Base-by-base conservation (phyloP, 2,888 invertebrate species). In the Crepidodera aurea region DNA sequence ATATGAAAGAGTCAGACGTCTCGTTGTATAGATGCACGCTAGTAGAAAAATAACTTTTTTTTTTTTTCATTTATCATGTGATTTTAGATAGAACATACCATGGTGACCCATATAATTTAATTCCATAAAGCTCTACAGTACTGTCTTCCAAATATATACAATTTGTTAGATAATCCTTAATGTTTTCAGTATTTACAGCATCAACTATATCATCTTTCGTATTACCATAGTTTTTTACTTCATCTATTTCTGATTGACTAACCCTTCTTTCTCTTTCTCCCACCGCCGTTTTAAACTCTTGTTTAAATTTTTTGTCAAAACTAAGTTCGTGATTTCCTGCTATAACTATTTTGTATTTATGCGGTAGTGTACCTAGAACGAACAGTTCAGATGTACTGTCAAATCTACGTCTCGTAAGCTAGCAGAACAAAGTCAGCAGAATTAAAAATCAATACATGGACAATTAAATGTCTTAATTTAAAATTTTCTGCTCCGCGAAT, bases 251-350 rank as follows among this genome's bases (percentile, higher is more conserved):
- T 0, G 83, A 82, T 65, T 84, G 84, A 72, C 84, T 84, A 54
- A 85, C 84, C 72, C 85, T 84, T 60, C 75, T 72, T 15, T 71
- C 70, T 60, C 69, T 68, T 64, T 70, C 78, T 12, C 48, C 12
- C 3, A 50, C 0, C 2, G 34, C 46, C 32, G 77, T 72, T 42
- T 82, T 82, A 68, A 88, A 85, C 0, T 86, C 84, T 77, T 87
- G 84, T 1, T 87, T 86, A 72, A 90, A 90, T 22, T 85, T 87
- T 22, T 84, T 79, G 79, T 94, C 93, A 75, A 94, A 92, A 73
- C 91, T 91, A 46, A 93, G 81, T 76, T 94, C 93, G 80, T 94
- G 93, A 82, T 94, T 94, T 15, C 94, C 94, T 53, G 92, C 91
- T 71, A 94, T 93, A 0, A 92, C 91, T 62, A 94, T 84, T 81